Evolutionary conservation across 2,113 vertebrate species (phyloP).

Genomic region (Hypomesus transpacificus): DNA sequence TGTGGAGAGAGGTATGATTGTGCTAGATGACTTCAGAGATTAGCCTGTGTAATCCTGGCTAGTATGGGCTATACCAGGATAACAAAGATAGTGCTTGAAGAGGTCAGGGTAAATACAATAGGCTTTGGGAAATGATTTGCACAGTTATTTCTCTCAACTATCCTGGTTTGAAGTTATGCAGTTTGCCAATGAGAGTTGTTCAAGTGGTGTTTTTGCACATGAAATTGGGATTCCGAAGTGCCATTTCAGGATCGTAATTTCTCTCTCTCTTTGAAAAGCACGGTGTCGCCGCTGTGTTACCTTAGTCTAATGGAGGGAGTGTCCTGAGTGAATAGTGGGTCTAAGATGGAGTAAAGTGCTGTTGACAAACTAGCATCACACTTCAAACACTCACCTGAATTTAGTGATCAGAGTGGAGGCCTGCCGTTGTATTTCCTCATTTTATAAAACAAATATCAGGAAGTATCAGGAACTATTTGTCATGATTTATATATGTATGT

Average conservation of each 20-base stretch:
- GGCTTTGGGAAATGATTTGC: slow-evolving; percentile 1
- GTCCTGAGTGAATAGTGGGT: no score
- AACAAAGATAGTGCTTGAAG: not conserved
- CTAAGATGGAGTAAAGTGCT: no score
- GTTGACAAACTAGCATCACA: no score
- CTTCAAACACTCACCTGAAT: no score
- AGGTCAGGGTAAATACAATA: not conserved
- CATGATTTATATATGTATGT: not conserved
- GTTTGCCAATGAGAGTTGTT: not conserved
- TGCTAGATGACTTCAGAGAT: no score
- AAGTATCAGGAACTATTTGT: not conserved
- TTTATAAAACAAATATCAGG: not conserved
- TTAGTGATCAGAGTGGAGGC: no score
- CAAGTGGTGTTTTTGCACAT: not conserved
- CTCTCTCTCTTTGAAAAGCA: no score
- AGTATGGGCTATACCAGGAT: not conserved
- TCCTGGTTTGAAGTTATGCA: not conserved
- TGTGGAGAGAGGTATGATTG: no score
- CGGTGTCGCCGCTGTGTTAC: no score
- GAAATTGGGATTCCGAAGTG: not conserved
- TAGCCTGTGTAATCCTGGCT: not conserved
- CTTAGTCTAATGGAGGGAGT: no score
- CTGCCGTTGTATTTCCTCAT: not conserved
- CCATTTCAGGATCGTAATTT: no score
- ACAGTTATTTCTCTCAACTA: not conserved